Conservation (phyloP, 2,888 invertebrate genomes). For the Dione juno region DNA sequence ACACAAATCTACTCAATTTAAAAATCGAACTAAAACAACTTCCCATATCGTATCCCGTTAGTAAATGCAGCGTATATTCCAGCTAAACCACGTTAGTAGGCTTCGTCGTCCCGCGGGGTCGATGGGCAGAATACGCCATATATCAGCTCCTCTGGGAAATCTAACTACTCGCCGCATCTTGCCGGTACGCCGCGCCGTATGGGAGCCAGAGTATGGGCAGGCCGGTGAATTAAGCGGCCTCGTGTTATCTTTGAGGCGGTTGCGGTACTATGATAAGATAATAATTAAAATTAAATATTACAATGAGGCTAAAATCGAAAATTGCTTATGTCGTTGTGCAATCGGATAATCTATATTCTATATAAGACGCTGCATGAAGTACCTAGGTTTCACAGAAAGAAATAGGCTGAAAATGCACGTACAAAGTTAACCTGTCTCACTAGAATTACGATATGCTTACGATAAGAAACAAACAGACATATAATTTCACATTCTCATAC, state of each 20-base stretch:
- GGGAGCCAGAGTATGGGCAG: background rate
- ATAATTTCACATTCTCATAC: too few relatives aligned
- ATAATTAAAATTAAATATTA: too few relatives aligned
- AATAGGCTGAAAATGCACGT: too few relatives aligned
- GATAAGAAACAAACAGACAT: too few relatives aligned
- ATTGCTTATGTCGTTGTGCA: too few relatives aligned
- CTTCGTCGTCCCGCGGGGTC: background rate
- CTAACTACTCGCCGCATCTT: conserved; percentile 19
- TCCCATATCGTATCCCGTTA: too few relatives aligned
- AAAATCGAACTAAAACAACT: background rate
- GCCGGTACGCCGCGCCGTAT: background rate
- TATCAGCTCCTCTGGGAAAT: conserved; percentile 24
- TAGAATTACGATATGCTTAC: too few relatives aligned
- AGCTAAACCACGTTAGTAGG: conserved; percentile 3
- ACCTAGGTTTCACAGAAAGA: too few relatives aligned
- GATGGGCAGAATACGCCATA: conserved; percentile 7
- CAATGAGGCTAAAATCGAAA: too few relatives aligned
- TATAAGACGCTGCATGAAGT: too few relatives aligned
- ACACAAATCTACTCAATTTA: background rate
- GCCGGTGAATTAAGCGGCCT: background rate
- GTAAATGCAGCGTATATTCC: background rate
- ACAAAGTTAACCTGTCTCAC: too few relatives aligned
- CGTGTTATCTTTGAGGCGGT: conserved; percentile 15
- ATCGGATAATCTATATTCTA: too few relatives aligned
- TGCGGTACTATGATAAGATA: conserved; percentile 7